Conservation (phyloP, 2,797 vertebrate genomes). For the Delichon dasypus region DNA sequence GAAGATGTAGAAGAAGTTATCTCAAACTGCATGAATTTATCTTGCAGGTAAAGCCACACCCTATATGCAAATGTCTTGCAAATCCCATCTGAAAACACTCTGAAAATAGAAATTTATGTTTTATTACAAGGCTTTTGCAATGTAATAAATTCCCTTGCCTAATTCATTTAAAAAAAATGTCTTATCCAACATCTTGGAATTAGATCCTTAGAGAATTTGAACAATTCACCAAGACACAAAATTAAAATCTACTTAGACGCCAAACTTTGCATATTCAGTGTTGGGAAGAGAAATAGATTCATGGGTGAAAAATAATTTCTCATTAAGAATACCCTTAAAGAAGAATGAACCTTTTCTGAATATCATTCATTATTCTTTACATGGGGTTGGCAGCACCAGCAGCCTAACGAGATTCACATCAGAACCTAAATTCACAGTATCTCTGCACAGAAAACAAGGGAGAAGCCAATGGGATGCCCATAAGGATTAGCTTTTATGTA, state of each 20-base stretch:
- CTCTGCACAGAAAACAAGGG: neutral
- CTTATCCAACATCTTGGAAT: neutral
- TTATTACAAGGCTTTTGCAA: neutral
- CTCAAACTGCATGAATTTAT: conserved; percentile 9
- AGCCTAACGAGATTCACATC: neutral
- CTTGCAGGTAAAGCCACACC: neutral
- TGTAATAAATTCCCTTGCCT: conserved; percentile 1
- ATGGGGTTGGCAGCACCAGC: neutral
- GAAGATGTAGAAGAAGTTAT: neutral
- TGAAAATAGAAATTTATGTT: neutral
- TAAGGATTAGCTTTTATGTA: neutral
- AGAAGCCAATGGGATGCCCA: neutral
- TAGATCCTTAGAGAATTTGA: neutral
- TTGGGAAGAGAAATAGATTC: neutral
- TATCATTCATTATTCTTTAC: neutral
- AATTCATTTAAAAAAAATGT: neutral
- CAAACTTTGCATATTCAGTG: neutral
- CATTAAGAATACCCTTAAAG: neutral
- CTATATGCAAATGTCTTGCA: neutral
- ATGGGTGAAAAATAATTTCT: neutral
- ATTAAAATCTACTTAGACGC: neutral
- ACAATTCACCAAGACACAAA: neutral
- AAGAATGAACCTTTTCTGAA: neutral
- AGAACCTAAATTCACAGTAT: neutral
- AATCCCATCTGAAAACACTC: neutral